phyloP scores from a whole-genome alignment of 2,113 vertebrate genomes.

The Percopsis transmontana region DNA sequence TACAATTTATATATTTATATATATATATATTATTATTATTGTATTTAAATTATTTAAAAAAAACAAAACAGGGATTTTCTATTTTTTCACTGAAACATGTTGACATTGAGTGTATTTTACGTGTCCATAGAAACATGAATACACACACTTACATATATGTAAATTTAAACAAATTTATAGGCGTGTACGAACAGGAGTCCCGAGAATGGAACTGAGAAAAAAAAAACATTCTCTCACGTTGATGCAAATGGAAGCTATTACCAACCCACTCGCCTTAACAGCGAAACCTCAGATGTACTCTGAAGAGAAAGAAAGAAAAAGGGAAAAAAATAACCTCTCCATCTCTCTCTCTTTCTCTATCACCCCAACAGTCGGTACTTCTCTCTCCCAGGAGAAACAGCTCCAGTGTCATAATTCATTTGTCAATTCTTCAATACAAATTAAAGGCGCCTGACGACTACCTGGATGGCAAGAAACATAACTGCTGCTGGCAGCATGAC shows the following conservation, averaged over 20 bases:
- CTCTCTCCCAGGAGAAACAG: conserved; percentile 63
- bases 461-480: conserved; percentile 71
- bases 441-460: conserved; percentile 72
- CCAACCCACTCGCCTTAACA: conserved; percentile 31
- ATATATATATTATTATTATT: neutral
- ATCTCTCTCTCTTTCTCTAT: conserved; percentile 30
- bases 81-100: too few relatives aligned
- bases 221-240: conserved; percentile 18
- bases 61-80: too few relatives aligned
- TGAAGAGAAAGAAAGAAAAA: conserved; percentile 18
- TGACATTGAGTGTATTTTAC: too few relatives aligned
- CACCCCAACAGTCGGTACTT: conserved; percentile 21
- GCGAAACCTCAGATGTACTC: conserved; percentile 59
- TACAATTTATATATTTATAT: too few relatives aligned
- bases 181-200: neutral
- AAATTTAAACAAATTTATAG: too few relatives aligned
- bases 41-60: too few relatives aligned
- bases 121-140: too few relatives aligned
- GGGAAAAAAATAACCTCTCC: neutral
- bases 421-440: conserved; percentile 76
- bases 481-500: conserved; percentile 67
- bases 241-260: conserved; percentile 60
- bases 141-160: too few relatives aligned
- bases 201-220: conserved; percentile 16
- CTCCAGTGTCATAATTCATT: conserved; percentile 76